These are phyloP conservation scores for Kradibia gibbosae DNA, from an alignment of 1,140 invertebrate genomes.

Conservation along the genomic window DNA sequence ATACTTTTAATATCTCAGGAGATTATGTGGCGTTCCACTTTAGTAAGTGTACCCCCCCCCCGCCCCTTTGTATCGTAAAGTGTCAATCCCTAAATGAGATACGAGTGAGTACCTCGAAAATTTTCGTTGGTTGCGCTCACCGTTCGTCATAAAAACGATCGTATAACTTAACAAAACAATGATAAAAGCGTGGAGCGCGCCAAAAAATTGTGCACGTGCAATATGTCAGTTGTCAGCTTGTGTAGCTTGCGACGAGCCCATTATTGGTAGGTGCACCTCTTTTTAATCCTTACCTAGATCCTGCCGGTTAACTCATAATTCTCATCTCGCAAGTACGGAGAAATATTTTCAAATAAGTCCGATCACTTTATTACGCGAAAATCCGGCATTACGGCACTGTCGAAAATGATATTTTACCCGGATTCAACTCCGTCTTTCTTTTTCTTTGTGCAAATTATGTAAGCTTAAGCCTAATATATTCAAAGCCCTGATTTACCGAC, in stretches of 20 bases:
- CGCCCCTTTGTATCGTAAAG: not conserved
- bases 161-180: not conserved
- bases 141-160: not conserved
- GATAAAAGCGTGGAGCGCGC: not conserved
- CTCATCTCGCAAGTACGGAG: not conserved
- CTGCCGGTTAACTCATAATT: not conserved
- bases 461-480: not conserved
- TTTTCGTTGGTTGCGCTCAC: not conserved
- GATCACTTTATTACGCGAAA: not conserved
- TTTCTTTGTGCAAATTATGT: not conserved
- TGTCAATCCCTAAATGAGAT: not conserved
- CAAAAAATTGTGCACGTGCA: not conserved
- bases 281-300: not conserved
- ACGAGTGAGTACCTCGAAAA: not conserved
- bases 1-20: too few relatives aligned
- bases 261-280: not conserved
- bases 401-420: not conserved
- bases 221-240: not conserved
- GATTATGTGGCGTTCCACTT: too few relatives aligned
- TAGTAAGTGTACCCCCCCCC: too few relatives aligned
- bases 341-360: not conserved
- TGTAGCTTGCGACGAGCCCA: not conserved
- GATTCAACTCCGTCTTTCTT: not conserved
- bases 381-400: not conserved
- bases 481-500: not conserved